Percentiles rank a stretch among this genome's conserved stretches.
phyloP scores from a whole-genome alignment of 2,888 invertebrate species.

The Cylloceria caligata region DNA sequence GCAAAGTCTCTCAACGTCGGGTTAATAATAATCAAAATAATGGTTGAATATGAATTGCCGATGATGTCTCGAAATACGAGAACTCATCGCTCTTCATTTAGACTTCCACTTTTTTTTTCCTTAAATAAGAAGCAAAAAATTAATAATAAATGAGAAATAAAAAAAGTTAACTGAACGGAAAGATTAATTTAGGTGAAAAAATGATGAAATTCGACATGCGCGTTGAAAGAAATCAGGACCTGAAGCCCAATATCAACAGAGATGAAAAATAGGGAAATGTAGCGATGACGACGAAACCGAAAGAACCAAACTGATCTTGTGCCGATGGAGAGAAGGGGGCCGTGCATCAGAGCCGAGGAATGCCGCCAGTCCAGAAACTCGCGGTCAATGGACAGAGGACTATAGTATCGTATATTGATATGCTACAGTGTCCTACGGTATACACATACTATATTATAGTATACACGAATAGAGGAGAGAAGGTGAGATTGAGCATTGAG shows the following conservation, averaged over 20 bases:
- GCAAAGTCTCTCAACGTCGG: neutral
- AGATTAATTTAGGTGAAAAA: neutral
- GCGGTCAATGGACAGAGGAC: conserved; percentile 52
- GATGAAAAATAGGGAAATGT: conserved; percentile 21
- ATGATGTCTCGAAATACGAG: neutral
- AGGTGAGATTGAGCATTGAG: neutral
- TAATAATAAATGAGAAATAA: neutral
- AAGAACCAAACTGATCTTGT: conserved; percentile 15
- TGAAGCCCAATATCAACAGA: neutral
- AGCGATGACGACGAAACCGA: conserved; percentile 23
- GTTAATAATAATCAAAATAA: conserved; percentile 27
- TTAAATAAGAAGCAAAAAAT: neutral
- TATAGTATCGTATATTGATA: conserved; percentile 41
- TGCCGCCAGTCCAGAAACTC: conserved; percentile 64
- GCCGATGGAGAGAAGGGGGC: conserved; percentile 8
- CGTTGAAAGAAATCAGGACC: neutral
- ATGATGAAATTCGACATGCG: neutral
- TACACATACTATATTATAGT: neutral
- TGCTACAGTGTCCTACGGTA: conserved; percentile 9
- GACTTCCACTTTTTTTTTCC: neutral
- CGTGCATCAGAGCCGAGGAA: conserved; percentile 57
- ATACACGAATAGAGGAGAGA: conserved; percentile 8
- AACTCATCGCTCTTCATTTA: too few relatives aligned
- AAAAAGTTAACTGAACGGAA: neutral
- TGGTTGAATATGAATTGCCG: neutral